These are phyloP conservation scores for Scaptomyza hsui DNA, from an alignment of 1,140 invertebrate genomes.

Conservation along the genomic window DNA sequence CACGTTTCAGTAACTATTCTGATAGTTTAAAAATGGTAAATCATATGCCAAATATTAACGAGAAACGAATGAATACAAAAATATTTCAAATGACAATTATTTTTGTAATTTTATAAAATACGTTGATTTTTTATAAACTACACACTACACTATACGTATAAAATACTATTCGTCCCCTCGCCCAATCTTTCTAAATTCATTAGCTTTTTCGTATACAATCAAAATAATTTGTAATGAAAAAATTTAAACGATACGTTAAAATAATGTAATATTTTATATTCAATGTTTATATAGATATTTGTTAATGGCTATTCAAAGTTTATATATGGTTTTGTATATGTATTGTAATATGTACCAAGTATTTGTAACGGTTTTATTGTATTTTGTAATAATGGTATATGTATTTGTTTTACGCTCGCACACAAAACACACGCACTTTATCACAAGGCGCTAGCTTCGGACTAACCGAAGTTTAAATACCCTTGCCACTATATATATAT, in stretches of 20 bases:
- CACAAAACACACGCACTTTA: conserved; percentile 22
- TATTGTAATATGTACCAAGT: conserved; percentile 53
- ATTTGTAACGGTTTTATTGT: conserved; percentile 46
- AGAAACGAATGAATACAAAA: conserved; percentile 49
- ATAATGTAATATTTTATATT: conserved; percentile 29
- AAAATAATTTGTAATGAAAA: conserved; percentile 41
- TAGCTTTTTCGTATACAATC: conserved; percentile 61
- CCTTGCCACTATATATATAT: background rate
- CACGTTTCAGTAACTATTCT: conserved; percentile 70
- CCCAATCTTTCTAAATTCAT: conserved; percentile 53
- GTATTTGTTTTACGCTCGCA: conserved; percentile 23
- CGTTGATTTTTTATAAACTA: conserved; percentile 64
- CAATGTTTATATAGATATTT: conserved; percentile 52
- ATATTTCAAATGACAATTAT: conserved; percentile 75
- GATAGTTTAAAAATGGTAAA: conserved; percentile 70
- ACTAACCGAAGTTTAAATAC: background rate
- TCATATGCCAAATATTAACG: conserved; percentile 70
- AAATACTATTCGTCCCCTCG: conserved; percentile 54
- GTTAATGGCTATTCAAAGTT: conserved; percentile 47
- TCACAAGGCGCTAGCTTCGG: conserved; percentile 8
- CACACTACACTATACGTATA: conserved; percentile 28
- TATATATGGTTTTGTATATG: conserved; percentile 44
- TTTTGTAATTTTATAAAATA: conserved; percentile 82
- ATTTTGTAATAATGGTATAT: conserved; percentile 22
- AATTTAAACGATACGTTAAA: conserved; percentile 17